Base-by-base conservation (phyloP, 2,888 invertebrate species). In the Ceramica pisi region DNA sequence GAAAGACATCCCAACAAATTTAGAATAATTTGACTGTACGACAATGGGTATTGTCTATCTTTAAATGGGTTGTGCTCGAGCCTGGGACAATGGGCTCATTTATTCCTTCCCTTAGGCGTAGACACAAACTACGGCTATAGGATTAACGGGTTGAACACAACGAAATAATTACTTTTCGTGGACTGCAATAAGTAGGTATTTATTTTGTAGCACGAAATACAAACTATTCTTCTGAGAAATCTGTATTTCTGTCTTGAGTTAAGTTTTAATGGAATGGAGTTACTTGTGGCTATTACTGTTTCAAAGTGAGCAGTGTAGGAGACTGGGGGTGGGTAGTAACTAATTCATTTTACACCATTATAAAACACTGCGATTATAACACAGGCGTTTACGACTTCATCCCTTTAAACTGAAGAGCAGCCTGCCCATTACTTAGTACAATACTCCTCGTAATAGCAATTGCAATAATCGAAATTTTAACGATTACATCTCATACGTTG, bases 41-140 rank as follows among this genome's bases (percentile, higher is more conserved):
- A 93, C 93, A 93, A 93, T 93, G 90, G 92, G 91, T 91, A 94
- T 94, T 94, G 94, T 94, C 92, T 93, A 91, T 93, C 90, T 93
- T 91, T 89, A 93, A 93, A 94, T 93, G 91, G 91, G 92, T 89
- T 90, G 90, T 89, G 90, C 89, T 89, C 86, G 89, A 90, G 89
- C 62, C 87, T 85, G 88, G 91, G 89, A 94, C 93, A 94, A 94
- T 92, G 88, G 90, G 90, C 91, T 94, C 93, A 93, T 93, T 94
- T 93, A 94, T 93, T 93, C 91, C 90, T 91, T 90, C 91, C 93
- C 93, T 91, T 88, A 91, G 93, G 93, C 92, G 91, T 89, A 91
- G 89, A 90, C 89, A 90, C 91, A 89, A 92, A 92, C 92, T 91
- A 91, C 89, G 87, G 89, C 87, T 88, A 88, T 86, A 87, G 89